Evolutionary conservation across 2,113 vertebrate species (phyloP).

Genomic region (Oreochromis niloticus): DNA sequence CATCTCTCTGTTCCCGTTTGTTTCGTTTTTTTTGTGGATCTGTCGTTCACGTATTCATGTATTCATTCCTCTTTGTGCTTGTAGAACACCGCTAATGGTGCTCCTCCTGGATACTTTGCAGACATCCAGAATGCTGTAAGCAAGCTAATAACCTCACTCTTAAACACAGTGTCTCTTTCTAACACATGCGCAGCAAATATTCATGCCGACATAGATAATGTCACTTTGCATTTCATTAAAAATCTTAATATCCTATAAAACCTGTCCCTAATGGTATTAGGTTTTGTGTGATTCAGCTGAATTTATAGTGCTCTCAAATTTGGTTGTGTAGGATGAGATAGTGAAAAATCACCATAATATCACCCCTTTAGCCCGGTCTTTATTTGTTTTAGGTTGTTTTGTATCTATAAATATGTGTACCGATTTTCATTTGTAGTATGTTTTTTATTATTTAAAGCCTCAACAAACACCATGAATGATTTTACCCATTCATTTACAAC

Average conservation of each 20-base stretch:
- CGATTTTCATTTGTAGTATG: background rate
- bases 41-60: conserved; percentile 19
- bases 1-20: background rate
- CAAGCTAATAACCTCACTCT: background rate
- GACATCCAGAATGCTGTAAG: conserved; percentile 69
- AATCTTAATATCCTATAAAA: background rate
- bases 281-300: background rate
- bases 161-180: background rate
- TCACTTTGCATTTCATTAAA: background rate
- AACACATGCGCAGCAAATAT: background rate
- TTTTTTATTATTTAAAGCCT: background rate
- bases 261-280: background rate
- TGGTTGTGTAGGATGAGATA: background rate
- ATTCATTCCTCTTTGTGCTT: conserved; percentile 24
- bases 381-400: background rate
- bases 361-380: background rate
- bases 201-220: background rate
- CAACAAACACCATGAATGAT: background rate
- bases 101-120: conserved; percentile 60
- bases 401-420: background rate
- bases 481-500: background rate
- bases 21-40: conserved; percentile 31
- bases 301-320: background rate
- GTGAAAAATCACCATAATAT: background rate
- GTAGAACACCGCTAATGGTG: conserved; percentile 67